Evolutionary conservation across 1,140 invertebrate genomes (phyloP), one percentile per base, ranked within the genome.

Genomic region (Oncopeltus fasciatus): DNA sequence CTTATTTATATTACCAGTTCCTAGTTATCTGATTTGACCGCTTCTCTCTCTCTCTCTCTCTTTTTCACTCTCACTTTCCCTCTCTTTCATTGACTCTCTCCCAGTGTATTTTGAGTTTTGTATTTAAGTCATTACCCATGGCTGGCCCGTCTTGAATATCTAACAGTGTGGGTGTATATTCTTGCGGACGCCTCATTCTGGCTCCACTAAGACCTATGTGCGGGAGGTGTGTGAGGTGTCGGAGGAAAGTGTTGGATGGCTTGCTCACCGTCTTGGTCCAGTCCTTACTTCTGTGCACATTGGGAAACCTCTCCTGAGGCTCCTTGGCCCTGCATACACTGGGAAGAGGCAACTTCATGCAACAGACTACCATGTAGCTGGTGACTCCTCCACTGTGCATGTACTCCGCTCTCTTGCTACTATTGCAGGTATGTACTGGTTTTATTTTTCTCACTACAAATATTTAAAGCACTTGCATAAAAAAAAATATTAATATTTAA

Each of bases 301-400:
- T 24, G 91, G 93, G 0, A 79, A 90, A 44, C 97, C 97, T 77
- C 76, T 98, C 38, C 75, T 98, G 2, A 83, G 93, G 67, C 95
- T 98, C 87, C 74, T 98, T 14, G 89, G 91, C 0, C 74, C 97
- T 0, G 98, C 95, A 73, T 98, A 96, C 71, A 82, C 91, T 24
- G 90, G 90, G 0, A 81, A 83, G 68, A 87, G 92, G 64, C 91
- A 90, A 44, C 71, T 78, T 1, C 68, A 59, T 11, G 46, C 61
- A 11, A 47, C n/a, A n/a, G 14, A 49, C 21, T 46, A 61, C 28
- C 16, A 16, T 28, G 57, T 88, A 5, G 71, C 82, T 2, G 94
- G 93, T 0, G 95, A 98, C 74, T 72, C 76, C 18, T 88, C 88
- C 74, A 87, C 92, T 0, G 74, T 76, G 3, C 87, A 89, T 68